These are phyloP conservation scores for Acronicta aceris DNA, from an alignment of 2,888 invertebrate genomes.

Conservation along the genomic window DNA sequence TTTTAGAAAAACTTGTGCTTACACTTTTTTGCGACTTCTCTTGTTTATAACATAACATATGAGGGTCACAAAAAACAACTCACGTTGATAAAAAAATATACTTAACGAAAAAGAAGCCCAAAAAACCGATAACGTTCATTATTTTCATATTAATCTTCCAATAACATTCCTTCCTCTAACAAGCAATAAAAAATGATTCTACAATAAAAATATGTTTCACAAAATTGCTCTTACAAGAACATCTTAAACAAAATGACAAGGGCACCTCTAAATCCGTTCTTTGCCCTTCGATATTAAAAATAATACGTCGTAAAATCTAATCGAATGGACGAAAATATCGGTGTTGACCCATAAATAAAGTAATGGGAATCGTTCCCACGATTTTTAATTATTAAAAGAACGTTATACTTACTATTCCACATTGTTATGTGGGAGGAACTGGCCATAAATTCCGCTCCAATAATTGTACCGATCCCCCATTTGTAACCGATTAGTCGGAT, in stretches of 20 bases:
- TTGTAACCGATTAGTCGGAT: slow-evolving; percentile 64
- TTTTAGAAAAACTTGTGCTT: too few species aligned
- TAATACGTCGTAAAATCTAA: slow-evolving; percentile 43
- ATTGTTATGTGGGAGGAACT: slow-evolving; percentile 68
- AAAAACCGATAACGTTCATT: slow-evolving; percentile 10
- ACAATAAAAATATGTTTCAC: slow-evolving; percentile 8
- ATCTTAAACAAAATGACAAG: slow-evolving; percentile 27
- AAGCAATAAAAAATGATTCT: slow-evolving; percentile 20
- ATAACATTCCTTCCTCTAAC: slow-evolving; percentile 18
- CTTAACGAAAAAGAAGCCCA: neutral
- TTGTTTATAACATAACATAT: too few species aligned
- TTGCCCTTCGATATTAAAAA: slow-evolving; percentile 36
- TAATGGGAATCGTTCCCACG: slow-evolving; percentile 67
- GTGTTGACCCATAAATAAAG: slow-evolving; percentile 56
- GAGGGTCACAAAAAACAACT: too few species aligned
- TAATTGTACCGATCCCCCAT: slow-evolving; percentile 57
- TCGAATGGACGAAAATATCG: slow-evolving; percentile 39
- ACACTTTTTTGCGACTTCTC: too few species aligned
- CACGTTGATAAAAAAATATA: neutral
- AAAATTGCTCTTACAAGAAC: slow-evolving; percentile 23
- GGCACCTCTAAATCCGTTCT: slow-evolving; percentile 44
- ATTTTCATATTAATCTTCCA: slow-evolving; percentile 16
- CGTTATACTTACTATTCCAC: slow-evolving; percentile 50
- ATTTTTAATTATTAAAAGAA: slow-evolving; percentile 63
- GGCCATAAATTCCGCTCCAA: slow-evolving; percentile 72